Base-by-base conservation (phyloP, 2,888 invertebrate species). In the Salticus scenicus region DNA sequence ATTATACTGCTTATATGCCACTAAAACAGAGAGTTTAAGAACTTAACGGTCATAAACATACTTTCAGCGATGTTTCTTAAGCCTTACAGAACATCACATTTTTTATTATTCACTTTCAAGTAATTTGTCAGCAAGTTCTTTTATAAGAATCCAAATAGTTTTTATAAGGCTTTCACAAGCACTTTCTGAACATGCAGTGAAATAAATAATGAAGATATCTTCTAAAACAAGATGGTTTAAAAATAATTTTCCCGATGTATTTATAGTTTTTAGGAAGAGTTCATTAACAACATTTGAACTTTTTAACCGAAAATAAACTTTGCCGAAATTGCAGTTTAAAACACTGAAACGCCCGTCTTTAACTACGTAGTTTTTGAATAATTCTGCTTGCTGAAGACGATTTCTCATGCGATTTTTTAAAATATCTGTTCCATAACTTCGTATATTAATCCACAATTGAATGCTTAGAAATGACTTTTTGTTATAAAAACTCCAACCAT, bases 391-490 rank as follows among this genome's bases (percentile, higher is more conserved):
- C 89, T 94, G 93, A 89, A 96, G 95, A 91, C 98, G 80, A 28
- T 37, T 72, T 14, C 99, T 93, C 88, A 99, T 96, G 90, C 98
- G 98, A 78, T 94, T 94, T 91, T 97, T 98, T 67, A 99, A 92
- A 0, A 98, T 98, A 83, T 95, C 95, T 89, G 98, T 95, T 20
- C 99, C 99, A 90, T 97, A 98, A 90, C 94, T 95, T 88, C 99
- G 93, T 89, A 99, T 93, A 88, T 98, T 98, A 91, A 99, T 99
- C 99, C 99, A 99, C 47, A 99, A 92, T 91, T 99, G 99, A 88
- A 99, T 93, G 0, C 98, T 96, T 86, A 99, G 94, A 92, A 99
- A 99, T 88, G 98, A 93, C 51, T 99, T 94, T 91, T 98, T 98
- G 77, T 99, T 92, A 4, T 98, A 96, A 89, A 99, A 97, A 70